Conservation (phyloP, 2,888 invertebrate species). For the Polymixis flavicincta region DNA sequence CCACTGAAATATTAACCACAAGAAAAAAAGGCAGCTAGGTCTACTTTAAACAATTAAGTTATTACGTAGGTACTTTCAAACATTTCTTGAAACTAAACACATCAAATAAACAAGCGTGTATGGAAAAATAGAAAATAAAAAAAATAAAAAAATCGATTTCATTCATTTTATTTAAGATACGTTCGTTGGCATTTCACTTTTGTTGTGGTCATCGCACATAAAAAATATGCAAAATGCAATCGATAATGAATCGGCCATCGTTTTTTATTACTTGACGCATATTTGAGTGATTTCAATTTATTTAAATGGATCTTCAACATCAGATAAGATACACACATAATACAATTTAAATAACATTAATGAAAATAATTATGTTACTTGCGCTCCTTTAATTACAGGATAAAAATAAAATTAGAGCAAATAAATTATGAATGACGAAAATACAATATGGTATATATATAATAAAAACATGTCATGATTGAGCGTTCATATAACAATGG, state of each 20-base stretch:
- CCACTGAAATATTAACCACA: not conserved
- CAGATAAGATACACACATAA: no score
- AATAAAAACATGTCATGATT: no score
- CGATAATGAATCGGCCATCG: not conserved
- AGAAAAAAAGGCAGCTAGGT: no score
- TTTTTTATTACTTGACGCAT: constrained; percentile 1
- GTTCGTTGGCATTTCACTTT: fast-evolving
- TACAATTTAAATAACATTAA: no score
- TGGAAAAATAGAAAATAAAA: not conserved
- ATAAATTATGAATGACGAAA: no score
- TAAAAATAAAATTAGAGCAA: no score
- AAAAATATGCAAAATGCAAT: not conserved
- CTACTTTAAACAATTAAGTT: not conserved
- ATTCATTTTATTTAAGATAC: not conserved
- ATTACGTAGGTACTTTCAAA: not conserved
- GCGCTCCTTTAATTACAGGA: no score
- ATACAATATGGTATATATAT: no score
- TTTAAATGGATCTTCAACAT: no score
- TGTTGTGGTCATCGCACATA: not conserved
- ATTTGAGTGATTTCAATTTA: not conserved
- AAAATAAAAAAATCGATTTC: not conserved
- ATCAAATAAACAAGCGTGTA: not conserved
- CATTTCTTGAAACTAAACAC: not conserved
- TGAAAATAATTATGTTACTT: no score
- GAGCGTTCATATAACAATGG: no score